Evolutionary conservation across 2,113 vertebrate species (phyloP), one percentile per base, ranked within the genome.

Genomic region (Xenopus borealis): DNA sequence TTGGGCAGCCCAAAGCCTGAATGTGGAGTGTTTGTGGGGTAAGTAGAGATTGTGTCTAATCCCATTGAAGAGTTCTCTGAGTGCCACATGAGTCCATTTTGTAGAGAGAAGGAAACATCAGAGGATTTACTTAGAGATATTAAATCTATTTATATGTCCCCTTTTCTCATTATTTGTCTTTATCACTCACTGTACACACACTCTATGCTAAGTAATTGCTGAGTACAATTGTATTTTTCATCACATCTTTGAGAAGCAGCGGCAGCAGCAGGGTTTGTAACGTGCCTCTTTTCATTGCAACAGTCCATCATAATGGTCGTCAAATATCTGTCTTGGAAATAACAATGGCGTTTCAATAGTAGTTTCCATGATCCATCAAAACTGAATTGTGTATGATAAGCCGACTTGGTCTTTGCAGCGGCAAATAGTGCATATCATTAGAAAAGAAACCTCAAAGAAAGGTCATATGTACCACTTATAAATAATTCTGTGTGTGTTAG

Each of bases 351-450:
- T 45, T 72, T 65, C 62, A 65, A 65, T 45, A 72, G 18, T 47
- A 55, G 46, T 19, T 72, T 72, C 50, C 30, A 40, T 45, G 44
- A 65, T 18, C 62, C 50, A 72, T 72, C 52, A 72, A 64, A 72
- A 65, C 30, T 63, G 59, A 20, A 62, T 62, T 71, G 69, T 50
- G 44, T 46, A 13, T 30, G 27, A 71, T 71, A 71, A 62, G 44
- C 57, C 17, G 19, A 12, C 20, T 61, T 46, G 55, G 57, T 50
- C 69, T 47, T 20, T 71, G 44, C 33, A 50, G 55, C 50, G 58
- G 57, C 58, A 71, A 47, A 71, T 62, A 62, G 58, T 58, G 61
- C 47, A 71, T 62, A 71, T 62, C 18, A 71, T 71, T 62, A 18
- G 23, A 71, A 46, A 61, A 61, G 19, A 20, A 62, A 47, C 69